Evolutionary conservation across 2,888 invertebrate species (phyloP), one percentile per base, ranked within the genome.

Genomic region (Andrena trimmerana): DNA sequence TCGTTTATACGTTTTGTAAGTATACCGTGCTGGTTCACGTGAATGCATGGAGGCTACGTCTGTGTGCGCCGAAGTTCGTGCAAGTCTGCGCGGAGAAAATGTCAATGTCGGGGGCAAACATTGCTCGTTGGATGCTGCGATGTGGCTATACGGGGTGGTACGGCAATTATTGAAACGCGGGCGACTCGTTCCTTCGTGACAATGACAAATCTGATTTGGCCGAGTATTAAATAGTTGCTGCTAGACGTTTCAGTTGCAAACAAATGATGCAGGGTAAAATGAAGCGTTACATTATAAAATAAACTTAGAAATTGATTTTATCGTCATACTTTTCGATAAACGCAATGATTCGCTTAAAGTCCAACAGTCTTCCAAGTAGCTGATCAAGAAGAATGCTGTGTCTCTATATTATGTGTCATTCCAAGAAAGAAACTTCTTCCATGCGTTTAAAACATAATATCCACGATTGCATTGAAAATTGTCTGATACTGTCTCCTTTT

Each of bases 101-200:
- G 83, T 78, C 86, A 87, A 79, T 82, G 87, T 85, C 85, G 86
- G 69, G 63, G 75, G 73, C 83, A 78, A 86, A 77, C 77, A 67
- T 66, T 77, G 71, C 76, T 73, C 73, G 76, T 20, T 36, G 77
- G 83, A 83, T 82, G 59, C 68, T 78, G 71, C 70, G 42, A 50
- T 65, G 31, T 50, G 59, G 31, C 29, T 72, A 62, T 70, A 69
- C 52, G 48, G 42, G 60, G 57, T 60, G 60, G 71, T 8, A 29
- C 29, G 52, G 52, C 60, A 50, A 73, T 52, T 84, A 66, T 48
- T 29, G 65, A 10, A 42, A 42, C 31, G 48, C 52, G 27, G 60
- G 7, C 5, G 24, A 33, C 36, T 7, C 59, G 31, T 57, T n/a
- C 29, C n/a, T 29, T 62, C 54, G 13, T 6, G 7, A 16, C 6